phyloP scores from a whole-genome alignment of 2,888 invertebrate species.

The Sepiola atlantica region DNA sequence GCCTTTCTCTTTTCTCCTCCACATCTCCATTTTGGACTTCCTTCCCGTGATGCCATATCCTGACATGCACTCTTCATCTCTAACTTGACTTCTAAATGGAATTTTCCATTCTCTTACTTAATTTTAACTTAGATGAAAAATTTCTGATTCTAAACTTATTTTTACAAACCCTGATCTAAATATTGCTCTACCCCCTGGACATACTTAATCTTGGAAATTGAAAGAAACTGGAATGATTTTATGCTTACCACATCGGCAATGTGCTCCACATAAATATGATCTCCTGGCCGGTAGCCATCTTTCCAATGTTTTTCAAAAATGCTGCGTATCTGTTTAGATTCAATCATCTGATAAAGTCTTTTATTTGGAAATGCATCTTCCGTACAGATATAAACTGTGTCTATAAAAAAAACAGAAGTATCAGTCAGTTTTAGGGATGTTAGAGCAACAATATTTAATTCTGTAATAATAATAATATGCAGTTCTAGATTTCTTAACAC shows the following conservation, averaged over 20 bases:
- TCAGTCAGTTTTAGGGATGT: neutral
- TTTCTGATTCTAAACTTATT: too few relatives aligned
- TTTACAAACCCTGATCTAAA: too few relatives aligned
- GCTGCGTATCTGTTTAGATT: slow-evolving; percentile 47
- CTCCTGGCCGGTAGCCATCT: slow-evolving; percentile 66
- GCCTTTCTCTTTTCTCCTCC: too few relatives aligned
- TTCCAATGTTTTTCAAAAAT: neutral
- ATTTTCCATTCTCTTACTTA: too few relatives aligned
- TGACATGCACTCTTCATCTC: too few relatives aligned
- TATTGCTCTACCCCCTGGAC: too few relatives aligned
- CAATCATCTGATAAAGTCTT: slow-evolving; percentile 79
- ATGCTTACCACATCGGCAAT: slow-evolving; percentile 78
- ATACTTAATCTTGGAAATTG: neutral
- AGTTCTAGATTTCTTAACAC: neutral
- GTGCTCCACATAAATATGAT: slow-evolving; percentile 82
- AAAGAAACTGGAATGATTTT: neutral
- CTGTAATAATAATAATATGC: neutral
- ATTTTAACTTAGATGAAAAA: too few relatives aligned
- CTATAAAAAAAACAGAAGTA: slow-evolving; percentile 66
- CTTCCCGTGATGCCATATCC: too few relatives aligned
- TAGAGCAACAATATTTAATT: too few relatives aligned
- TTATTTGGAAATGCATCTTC: slow-evolving; percentile 85
- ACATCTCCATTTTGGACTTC: too few relatives aligned
- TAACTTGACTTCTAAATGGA: too few relatives aligned
- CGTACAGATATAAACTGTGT: slow-evolving; percentile 84